Percentiles rank a stretch among this genome's conserved stretches.
Conservation (phyloP, 2,888 invertebrate genomes). For the Microdon myrmicae region DNA sequence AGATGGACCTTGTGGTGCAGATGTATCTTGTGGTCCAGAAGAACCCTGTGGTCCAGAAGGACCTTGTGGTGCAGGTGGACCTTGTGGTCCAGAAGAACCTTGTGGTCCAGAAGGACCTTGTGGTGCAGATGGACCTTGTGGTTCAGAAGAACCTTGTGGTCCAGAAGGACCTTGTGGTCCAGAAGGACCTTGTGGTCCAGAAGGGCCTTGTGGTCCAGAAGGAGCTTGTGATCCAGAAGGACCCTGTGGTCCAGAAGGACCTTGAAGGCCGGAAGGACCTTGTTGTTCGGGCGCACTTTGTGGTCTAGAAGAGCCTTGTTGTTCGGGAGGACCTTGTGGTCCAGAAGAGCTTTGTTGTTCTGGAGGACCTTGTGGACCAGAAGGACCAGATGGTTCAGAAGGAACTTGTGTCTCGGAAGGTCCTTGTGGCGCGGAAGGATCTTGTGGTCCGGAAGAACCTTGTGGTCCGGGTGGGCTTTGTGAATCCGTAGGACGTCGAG, state of each 20-base stretch:
- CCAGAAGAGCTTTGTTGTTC: no score
- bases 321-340: no score
- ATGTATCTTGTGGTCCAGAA: not conserved
- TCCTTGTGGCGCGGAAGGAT: not conserved
- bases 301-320: no score
- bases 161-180: not conserved
- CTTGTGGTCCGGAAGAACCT: no score
- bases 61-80: not conserved
- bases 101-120: conserved; percentile 4
- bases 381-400: not conserved
- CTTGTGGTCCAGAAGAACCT: not conserved
- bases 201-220: not conserved
- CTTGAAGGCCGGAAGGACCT: not conserved
- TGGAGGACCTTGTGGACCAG: no score
- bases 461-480: no score
- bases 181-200: not conserved
- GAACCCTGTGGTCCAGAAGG: conserved; percentile 1
- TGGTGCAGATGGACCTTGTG: not conserved
- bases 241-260: not conserved
- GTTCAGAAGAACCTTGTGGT: not conserved
- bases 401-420: not conserved
- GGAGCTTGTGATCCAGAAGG: not conserved
- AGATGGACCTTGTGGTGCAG: not conserved
- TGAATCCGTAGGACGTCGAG: no score
- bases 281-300: no score